Evolutionary conservation across 2,888 invertebrate species (phyloP), one percentile per base, ranked within the genome.

Genomic region (Drosophila yooni): DNA sequence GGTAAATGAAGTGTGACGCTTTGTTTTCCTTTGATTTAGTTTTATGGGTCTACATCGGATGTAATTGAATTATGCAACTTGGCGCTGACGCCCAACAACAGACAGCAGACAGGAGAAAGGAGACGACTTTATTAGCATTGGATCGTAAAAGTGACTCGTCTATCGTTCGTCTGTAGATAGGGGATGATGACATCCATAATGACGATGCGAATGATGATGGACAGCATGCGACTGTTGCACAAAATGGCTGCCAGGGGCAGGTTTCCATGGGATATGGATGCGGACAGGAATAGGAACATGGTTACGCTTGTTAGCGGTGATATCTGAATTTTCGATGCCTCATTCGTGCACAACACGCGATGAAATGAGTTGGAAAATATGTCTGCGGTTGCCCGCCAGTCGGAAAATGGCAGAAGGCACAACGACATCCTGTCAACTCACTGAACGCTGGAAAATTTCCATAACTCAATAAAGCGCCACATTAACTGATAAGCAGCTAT

Each of bases 21-120:
- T 91, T 92, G 90, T 92, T 90, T 92, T 92, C 87, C 91, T 91
- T 92, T 92, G 91, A 92, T 92, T 92, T 91, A 91, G 90, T 92
- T 92, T 92, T 91, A 92, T 92, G 91, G 83, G 91, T 91, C 92
- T 92, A 88, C 92, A 88, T 91, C 91, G 92, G 91, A 92, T 92
- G 92, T 92, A 92, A 92, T 92, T 92, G 92, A 92, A 92, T 92
- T 91, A 92, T 91, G 90, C 89, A 90, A 91, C 89, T 87, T 91
- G 91, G 91, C 91, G 92, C 88, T 91, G 83, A 79, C 69, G 53
- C 63, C 68, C 74, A 70, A 77, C 67, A 76, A 65, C 80, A 84
- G 90, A 50, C 69, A 57, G 21, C 68, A 67, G 48, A 38, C 67
- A 68, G 15, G 8, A 46, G 46, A 25, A 13, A 46, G 15, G 25